Base-by-base conservation (phyloP, 2,113 vertebrate genomes). In the Onychostoma macrolepis region DNA sequence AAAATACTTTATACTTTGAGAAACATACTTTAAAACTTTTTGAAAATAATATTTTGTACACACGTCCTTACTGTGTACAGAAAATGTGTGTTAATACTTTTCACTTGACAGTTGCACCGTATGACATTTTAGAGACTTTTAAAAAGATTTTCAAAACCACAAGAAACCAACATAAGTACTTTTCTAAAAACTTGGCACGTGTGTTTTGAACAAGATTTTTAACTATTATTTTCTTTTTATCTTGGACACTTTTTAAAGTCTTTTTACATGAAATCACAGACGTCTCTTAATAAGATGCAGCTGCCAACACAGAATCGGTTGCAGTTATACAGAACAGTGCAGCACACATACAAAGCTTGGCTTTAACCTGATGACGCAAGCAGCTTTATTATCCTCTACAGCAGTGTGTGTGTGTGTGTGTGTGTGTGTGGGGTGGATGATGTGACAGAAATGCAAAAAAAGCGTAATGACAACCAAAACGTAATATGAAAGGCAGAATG, bases 361-460 rank as follows among this genome's bases (percentile, higher is more conserved):
- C n/a, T 89, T 89, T 87, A 82, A 58, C n/a, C 43, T 79, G 33
- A 79, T 61, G 87, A 90, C n/a, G 85, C 53, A 86, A 87, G 82
- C 85, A 74, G 83, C 71, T 87, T 88, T 83, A 81, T 63, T 78
- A 85, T 79, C 38, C 58, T 72, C 24, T 74, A 58, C 48, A 80
- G 12, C n/a, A 8, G 80, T 86, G 72, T 19, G 86, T 85, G 83
- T 38, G 83, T 86, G 36, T 80, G 80, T 87, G 26, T 67, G 26
- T 71, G 65, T 67, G 71, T 74, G 69, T 6, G 65, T 63, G 48
- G 84, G 79, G 82, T 86, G 19, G 85, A 71, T 41, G 74, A 26
- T 63, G 26, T n/a, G 24, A 74, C 50, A 4, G 26, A 1, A 58
- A 80, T 74, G 45, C 28, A 72, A 76, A 77, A 30, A 77, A 38